A percentile compares a stretch with the other conserved stretches of the same genome.
phyloP scores from a whole-genome alignment of 2,888 invertebrate genomes.

The Panopea generosa region DNA sequence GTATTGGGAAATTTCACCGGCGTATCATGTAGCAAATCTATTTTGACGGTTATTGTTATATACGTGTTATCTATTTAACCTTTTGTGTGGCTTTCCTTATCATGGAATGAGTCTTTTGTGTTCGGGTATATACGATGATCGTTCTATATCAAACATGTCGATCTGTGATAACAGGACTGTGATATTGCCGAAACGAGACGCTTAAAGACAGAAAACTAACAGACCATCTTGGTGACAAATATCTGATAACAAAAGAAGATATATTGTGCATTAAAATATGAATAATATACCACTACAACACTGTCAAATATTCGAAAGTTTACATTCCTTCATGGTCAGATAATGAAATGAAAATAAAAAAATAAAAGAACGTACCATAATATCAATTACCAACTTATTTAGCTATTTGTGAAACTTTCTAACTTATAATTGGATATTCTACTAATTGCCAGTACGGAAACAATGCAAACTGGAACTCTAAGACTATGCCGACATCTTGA shows the following conservation, averaged over 20 bases:
- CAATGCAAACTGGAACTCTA: no score
- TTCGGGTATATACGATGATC: slow-evolving; percentile 1
- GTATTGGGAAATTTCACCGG: slow-evolving; percentile 7
- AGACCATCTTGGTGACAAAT: slow-evolving; percentile 1
- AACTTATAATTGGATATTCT: slow-evolving; percentile 12
- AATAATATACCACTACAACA: not conserved
- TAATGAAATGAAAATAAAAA: no score
- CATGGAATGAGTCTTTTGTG: slow-evolving; percentile 1
- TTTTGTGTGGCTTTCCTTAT: not conserved
- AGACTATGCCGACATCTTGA: no score
- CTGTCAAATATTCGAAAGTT: slow-evolving; percentile 3
- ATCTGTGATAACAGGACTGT: slow-evolving; percentile 1
- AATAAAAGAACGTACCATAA: no score
- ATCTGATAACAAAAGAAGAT: slow-evolving; percentile 9
- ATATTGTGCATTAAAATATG: not conserved
- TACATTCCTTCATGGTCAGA: no score
- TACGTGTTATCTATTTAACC: not conserved
- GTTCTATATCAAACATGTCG: not conserved
- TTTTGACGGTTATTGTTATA: slow-evolving; percentile 2
- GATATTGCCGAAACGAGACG: not conserved
- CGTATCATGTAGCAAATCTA: slow-evolving; percentile 7
- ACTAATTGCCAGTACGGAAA: not conserved
- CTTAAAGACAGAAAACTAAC: not conserved
- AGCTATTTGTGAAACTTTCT: slow-evolving; percentile 22
- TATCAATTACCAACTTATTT: slow-evolving; percentile 36